These are phyloP conservation scores for Tichodroma muraria DNA, from an alignment of 2,113 vertebrate species.

Conservation along the genomic window DNA sequence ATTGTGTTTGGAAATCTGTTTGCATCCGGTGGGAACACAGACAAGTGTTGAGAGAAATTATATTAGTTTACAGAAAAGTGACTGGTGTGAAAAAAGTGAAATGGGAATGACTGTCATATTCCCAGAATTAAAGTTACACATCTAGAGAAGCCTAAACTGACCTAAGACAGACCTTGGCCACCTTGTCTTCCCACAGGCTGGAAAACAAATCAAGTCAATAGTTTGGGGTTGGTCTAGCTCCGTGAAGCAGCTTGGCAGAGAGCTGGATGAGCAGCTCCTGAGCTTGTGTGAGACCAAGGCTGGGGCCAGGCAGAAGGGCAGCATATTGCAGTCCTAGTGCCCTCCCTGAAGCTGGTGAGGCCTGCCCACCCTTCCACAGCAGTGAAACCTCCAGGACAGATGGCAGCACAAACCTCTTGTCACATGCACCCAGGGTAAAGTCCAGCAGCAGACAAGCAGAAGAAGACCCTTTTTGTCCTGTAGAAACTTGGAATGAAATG, in stretches of 20 bases:
- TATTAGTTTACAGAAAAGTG: background rate
- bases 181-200: background rate
- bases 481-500: background rate
- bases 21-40: background rate
- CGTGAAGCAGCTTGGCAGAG: background rate
- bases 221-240: background rate
- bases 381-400: fast-evolving
- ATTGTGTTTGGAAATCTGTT: background rate
- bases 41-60: background rate
- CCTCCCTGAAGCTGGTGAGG: background rate
- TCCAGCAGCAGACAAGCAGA: background rate
- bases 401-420: background rate
- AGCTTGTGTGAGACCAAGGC: background rate
- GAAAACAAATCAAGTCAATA: background rate
- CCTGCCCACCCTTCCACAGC: background rate
- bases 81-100: background rate
- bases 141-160: background rate
- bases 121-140: background rate
- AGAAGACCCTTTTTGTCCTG: background rate
- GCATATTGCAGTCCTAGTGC: background rate
- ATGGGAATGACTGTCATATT: background rate
- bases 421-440: background rate
- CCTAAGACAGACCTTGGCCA: background rate
- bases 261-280: background rate
- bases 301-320: background rate